These are phyloP conservation scores for Masticophis lateralis DNA, from an alignment of 2,797 vertebrate genomes.

Conservation along the genomic window DNA sequence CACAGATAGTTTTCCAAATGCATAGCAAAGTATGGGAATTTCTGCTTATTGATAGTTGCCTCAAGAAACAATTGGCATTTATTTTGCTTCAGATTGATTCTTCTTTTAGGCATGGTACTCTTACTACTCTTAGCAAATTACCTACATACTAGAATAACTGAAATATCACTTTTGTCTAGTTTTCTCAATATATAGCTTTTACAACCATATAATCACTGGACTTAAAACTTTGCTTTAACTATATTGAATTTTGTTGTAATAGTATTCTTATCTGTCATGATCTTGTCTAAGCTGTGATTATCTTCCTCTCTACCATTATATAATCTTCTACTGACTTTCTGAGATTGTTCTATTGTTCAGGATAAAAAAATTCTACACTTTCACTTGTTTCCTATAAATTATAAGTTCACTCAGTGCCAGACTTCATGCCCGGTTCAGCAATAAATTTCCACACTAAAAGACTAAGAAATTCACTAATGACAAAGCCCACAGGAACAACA, in stretches of 20 bases:
- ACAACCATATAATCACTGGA: background rate
- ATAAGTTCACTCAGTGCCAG: background rate
- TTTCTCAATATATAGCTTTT: background rate
- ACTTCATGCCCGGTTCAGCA: background rate
- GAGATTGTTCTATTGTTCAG: background rate
- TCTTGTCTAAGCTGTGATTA: background rate
- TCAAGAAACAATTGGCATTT: background rate
- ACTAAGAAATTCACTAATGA: background rate
- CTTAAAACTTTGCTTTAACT: background rate
- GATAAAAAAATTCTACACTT: background rate
- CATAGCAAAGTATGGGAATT: background rate
- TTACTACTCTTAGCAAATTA: background rate
- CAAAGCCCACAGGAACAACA: background rate
- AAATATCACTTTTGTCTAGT: background rate
- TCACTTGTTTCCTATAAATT: background rate
- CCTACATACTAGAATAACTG: background rate
- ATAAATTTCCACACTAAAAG: background rate
- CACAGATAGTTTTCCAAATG: background rate
- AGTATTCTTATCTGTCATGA: background rate
- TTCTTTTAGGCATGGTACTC: background rate
- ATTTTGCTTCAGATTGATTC: background rate
- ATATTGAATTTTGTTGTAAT: background rate
- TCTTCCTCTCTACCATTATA: background rate
- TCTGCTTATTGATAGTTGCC: background rate
- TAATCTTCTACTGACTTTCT: background rate